A percentile compares a stretch with the other conserved stretches of the same genome.
Conservation (phyloP, 1,140 invertebrate species). For the Ectropis grisescens region DNA sequence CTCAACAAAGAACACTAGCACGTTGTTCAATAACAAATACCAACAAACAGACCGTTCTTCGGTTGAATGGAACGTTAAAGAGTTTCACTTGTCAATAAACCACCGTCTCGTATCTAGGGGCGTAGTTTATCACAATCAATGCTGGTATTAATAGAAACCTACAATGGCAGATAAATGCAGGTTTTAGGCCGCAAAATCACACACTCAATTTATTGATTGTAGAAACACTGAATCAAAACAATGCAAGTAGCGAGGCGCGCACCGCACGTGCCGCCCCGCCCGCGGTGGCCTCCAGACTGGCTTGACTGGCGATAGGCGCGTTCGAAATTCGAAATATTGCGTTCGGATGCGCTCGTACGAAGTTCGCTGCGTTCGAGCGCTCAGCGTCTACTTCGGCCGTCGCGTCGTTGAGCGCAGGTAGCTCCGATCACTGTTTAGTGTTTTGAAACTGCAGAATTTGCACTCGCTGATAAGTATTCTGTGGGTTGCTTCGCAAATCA, state of each 20-base stretch:
- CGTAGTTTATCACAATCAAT: too few relatives aligned
- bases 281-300: slow-evolving; percentile 56
- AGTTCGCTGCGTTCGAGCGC: slow-evolving; percentile 32
- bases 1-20: slow-evolving; percentile 51
- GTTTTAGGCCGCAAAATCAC: too few relatives aligned
- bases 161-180: too few relatives aligned
- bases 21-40: slow-evolving; percentile 49
- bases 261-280: slow-evolving; percentile 62
- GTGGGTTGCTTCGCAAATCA: too few relatives aligned
- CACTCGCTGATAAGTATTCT: too few relatives aligned
- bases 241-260: slow-evolving; percentile 56
- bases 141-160: too few relatives aligned
- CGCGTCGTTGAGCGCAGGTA: too few relatives aligned
- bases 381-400: slow-evolving; percentile 12
- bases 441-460: slow-evolving; percentile 24
- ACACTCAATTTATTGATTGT: slow-evolving; percentile 45
- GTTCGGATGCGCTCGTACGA: slow-evolving; percentile 43
- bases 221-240: slow-evolving; percentile 59
- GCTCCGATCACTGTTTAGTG: slow-evolving; percentile 27
- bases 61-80: slow-evolving; percentile 43
- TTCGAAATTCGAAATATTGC: slow-evolving; percentile 29
- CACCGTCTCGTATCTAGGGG: slow-evolving; percentile 34
- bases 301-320: too few relatives aligned
- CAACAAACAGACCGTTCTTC: slow-evolving; percentile 34
- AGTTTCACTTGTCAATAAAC: slow-evolving; percentile 65